Base-by-base conservation (phyloP, 2,888 invertebrate genomes). In the Eupithecia subfuscata region DNA sequence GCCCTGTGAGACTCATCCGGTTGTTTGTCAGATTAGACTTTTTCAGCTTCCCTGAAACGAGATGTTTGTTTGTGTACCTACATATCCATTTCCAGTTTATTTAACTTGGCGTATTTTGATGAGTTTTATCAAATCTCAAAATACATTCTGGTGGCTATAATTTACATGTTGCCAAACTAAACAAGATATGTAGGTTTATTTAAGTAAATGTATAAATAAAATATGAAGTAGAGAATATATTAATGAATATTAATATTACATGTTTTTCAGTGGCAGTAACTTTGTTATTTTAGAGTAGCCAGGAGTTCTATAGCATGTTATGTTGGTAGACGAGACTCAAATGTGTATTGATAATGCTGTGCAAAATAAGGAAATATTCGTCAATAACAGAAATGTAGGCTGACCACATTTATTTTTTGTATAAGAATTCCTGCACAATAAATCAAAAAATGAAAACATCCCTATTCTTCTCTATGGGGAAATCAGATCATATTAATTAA, bases 21-120 rank as follows among this genome's bases (percentile, higher is more conserved):
- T 52, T 60, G 68, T 71, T 70, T 48, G 75, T 68, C 64, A 64
- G 71, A 45, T 64, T 43, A 68, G 43, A 67, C 40, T 68, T 68
- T 43, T 40, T 34, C 34, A 64, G 64, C 43, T 74, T 75, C 45
- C 22, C 71, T 73, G 70, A 71, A 69, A 68, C 56, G 37, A 75
- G 74, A 75, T 83, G 82, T 85, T 85, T 87, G 81, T 86, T 85
- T 85, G 84, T 77, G 71, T 64, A 64, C 16, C 76, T 80, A 82
- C 79, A 9, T 45, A 45, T 45, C 82, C 72, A 78, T 78, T 79
- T 76, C 70, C 78, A 45, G 56, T 69, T 76, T 56, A 65, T 70
- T 70, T 71, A 63, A 60, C 37, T 43, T 74, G 56, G 52, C 37
- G 74, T 65, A 70, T 37, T 45, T 68, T 74, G 74, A 56, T 22